Conservation (phyloP, 2,797 vertebrate species). For the Falco biarmicus region DNA sequence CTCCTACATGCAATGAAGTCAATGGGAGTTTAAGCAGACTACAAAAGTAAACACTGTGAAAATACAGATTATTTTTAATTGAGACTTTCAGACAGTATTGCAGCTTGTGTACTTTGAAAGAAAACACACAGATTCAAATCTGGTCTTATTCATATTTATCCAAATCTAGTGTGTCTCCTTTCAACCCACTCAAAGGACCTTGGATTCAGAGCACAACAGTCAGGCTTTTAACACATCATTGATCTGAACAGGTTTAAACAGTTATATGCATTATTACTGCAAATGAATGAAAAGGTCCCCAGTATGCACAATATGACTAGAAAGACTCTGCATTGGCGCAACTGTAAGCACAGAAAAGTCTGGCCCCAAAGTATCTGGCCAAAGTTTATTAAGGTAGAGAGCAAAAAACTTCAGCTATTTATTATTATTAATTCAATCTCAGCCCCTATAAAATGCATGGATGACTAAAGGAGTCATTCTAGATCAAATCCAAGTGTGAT, state of each 20-base stretch:
- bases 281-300: neutral
- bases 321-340: neutral
- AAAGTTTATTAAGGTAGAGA: neutral
- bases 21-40: neutral
- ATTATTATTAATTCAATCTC: neutral
- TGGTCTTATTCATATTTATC: neutral
- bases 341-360: neutral
- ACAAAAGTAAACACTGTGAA: neutral
- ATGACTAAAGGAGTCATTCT: neutral
- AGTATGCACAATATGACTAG: neutral
- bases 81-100: neutral
- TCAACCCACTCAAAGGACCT: neutral
- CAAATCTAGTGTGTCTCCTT: neutral
- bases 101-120: neutral
- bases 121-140: neutral
- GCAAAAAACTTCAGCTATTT: neutral
- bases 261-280: neutral
- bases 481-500: neutral
- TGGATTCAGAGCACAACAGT: neutral
- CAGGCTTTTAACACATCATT: neutral
- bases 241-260: neutral
- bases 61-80: neutral
- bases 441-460: neutral
- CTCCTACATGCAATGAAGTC: neutral
- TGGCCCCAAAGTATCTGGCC: rapidly evolving